Evolutionary conservation across 2,797 vertebrate genomes (phyloP).

Genomic region (Margarornis squamiger): DNA sequence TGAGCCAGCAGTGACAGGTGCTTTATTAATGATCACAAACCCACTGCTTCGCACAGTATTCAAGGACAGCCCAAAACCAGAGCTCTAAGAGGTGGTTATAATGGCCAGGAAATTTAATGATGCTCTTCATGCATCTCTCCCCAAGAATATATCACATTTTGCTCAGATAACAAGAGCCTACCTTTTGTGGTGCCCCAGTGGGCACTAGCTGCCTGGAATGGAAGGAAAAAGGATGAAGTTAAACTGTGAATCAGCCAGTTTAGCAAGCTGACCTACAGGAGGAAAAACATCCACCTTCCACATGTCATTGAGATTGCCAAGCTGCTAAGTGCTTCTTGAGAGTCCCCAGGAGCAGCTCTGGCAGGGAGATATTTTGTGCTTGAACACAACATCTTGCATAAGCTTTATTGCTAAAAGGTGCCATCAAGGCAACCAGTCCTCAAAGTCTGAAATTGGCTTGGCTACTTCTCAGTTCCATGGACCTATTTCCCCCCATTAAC

Average conservation of each 20-base stretch:
- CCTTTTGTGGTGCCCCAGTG: conserved; percentile 31
- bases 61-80: background rate
- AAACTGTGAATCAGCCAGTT: conserved; percentile 17
- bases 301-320: background rate
- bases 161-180: conserved; percentile 31
- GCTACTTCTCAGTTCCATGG: background rate
- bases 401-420: background rate
- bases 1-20: background rate
- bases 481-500: background rate
- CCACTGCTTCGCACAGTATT: background rate
- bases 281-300: conserved; percentile 14
- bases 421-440: background rate
- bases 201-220: conserved; percentile 60
- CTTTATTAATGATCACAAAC: conserved; percentile 8
- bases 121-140: background rate
- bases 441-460: background rate
- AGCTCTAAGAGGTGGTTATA: background rate
- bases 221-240: conserved; percentile 52
- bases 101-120: conserved; percentile 23
- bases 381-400: background rate
- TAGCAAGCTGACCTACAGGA: conserved; percentile 9
- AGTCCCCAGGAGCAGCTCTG: background rate
- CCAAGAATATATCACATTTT: background rate
- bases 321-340: background rate
- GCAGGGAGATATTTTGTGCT: background rate